Evolutionary conservation across 2,888 invertebrate species (phyloP).

Genomic region (Esperia sulphurella): DNA sequence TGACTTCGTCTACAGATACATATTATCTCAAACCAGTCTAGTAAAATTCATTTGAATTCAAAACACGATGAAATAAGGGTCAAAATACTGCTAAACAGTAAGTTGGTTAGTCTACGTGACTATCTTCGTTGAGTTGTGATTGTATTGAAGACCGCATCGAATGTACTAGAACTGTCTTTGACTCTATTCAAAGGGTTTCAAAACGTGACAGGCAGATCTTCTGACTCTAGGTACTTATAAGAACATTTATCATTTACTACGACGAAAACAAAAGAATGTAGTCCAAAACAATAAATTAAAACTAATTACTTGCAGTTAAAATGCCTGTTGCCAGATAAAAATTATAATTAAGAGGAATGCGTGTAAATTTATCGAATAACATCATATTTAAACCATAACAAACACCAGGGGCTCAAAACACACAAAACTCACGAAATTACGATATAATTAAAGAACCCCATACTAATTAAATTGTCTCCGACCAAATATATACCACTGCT

Average conservation of each 20-base stretch:
- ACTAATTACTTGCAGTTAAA: neutral
- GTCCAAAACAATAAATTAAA: neutral
- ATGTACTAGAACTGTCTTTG: constrained; percentile 27
- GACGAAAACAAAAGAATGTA: neutral
- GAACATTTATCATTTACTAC: constrained; percentile 19
- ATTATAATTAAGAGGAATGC: neutral
- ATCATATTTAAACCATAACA: constrained; percentile 24
- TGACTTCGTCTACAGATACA: constrained; percentile 12
- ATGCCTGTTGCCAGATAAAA: neutral
- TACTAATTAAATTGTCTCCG: constrained; percentile 40
- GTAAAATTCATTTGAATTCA: constrained; percentile 16
- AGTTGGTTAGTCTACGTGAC: constrained; percentile 13
- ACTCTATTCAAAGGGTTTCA: constrained; percentile 31
- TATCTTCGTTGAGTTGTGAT: constrained; percentile 13
- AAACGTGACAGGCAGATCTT: constrained; percentile 38
- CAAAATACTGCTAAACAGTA: constrained; percentile 20
- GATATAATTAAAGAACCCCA: constrained; percentile 40
- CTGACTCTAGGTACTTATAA: constrained; percentile 8
- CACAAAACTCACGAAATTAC: constrained; percentile 38
- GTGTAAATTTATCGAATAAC: constrained; percentile 16
- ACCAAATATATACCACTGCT: constrained; percentile 20
- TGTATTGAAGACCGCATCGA: constrained; percentile 21
- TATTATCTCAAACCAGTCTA: constrained; percentile 13
- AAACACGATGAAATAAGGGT: constrained; percentile 18
- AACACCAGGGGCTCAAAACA: constrained; percentile 20